These are phyloP conservation scores for Alosa alosa DNA, from an alignment of 2,113 vertebrate species.

Conservation along the genomic window DNA sequence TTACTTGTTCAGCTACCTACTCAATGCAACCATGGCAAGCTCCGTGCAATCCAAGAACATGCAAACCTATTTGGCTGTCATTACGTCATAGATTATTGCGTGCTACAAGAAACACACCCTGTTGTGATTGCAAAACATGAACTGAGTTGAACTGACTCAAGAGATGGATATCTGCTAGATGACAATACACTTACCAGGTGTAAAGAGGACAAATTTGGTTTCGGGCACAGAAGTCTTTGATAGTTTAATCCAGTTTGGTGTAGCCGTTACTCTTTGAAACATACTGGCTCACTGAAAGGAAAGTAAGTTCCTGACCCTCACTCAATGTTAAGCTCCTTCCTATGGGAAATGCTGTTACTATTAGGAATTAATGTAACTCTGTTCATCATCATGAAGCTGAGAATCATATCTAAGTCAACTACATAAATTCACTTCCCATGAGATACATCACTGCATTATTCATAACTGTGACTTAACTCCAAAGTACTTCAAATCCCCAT, in stretches of 20 bases:
- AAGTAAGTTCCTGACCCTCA: neutral
- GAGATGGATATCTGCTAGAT: slow-evolving; percentile 44
- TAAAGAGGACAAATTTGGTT: neutral
- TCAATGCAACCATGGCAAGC: slow-evolving; percentile 22
- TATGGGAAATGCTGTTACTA: too few species aligned
- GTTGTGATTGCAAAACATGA: slow-evolving; percentile 55
- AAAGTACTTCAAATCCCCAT: neutral
- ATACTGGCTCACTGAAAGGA: slow-evolving; percentile 7
- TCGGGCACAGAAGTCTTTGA: neutral
- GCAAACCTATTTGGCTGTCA: slow-evolving; percentile 57
- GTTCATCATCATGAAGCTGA: neutral
- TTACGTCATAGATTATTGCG: slow-evolving; percentile 63
- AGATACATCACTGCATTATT: neutral
- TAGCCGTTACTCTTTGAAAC: neutral
- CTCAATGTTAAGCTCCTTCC: neutral
- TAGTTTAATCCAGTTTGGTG: neutral
- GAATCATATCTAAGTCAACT: neutral
- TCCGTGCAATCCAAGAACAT: slow-evolving; percentile 44
- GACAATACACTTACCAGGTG: slow-evolving; percentile 39
- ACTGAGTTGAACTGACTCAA: slow-evolving; percentile 44
- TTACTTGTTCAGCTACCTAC: slow-evolving; percentile 21
- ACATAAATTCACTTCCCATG: neutral
- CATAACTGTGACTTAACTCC: neutral
- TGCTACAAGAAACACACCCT: slow-evolving; percentile 60
- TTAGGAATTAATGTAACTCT: neutral